These are phyloP conservation scores for Okamejei kenojei DNA, from an alignment of 2,797 vertebrate genomes.

Conservation along the genomic window DNA sequence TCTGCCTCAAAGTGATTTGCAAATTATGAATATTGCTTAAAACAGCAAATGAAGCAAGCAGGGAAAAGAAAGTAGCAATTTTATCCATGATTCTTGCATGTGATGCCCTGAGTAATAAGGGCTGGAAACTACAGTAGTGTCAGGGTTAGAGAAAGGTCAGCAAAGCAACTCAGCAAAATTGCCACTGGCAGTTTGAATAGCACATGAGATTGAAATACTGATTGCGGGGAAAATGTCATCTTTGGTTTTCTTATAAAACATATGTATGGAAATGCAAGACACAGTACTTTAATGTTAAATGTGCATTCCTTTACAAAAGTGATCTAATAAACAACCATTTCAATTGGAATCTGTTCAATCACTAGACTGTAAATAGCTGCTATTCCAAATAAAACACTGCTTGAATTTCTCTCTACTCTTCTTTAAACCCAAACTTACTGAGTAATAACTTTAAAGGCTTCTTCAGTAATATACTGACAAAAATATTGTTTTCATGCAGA, in stretches of 20 bases:
- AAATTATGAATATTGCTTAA: not conserved
- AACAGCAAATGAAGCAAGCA: not conserved
- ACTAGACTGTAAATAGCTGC: too few species aligned
- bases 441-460: too few species aligned
- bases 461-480: too few species aligned
- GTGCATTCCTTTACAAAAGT: not conserved
- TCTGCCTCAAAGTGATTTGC: conserved; percentile 2
- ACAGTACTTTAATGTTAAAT: not conserved
- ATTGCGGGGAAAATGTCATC: not conserved
- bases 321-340: not conserved
- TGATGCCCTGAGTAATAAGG: not conserved
- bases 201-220: too few species aligned
- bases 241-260: not conserved
- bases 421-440: too few species aligned
- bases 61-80: not conserved
- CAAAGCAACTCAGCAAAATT: not conserved
- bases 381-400: not conserved
- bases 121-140: not conserved
- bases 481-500: too few species aligned
- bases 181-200: not conserved
- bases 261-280: not conserved
- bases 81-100: not conserved
- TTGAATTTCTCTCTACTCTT: not conserved
- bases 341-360: not conserved
- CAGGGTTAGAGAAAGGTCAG: not conserved